Base-by-base conservation (phyloP, 2,113 vertebrate species). In the Eretmodus cyanostictus region DNA sequence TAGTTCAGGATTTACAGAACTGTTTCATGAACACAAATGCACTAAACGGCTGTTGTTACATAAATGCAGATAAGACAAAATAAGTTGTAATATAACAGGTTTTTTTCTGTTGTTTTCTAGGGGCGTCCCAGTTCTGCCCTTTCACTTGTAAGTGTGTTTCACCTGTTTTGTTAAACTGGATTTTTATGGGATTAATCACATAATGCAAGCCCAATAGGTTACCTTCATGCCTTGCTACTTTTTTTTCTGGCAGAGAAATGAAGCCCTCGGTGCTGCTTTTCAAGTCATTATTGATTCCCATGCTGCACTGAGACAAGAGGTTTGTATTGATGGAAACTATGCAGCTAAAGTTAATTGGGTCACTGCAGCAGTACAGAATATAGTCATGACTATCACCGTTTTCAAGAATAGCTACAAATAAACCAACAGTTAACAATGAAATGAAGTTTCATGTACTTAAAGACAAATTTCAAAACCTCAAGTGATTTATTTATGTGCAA, bases 201-300 rank as follows among this genome's bases (percentile, higher is more conserved):
- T 9, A 16, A 29, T 24, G 29, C 29, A 63, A 81, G 51, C 2
- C 12, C 1, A 34, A n/a, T 8, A 40, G 5, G 29, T 55, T 79
- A 36, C 73, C 45, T 19, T 14, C 19, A 57, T 45, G 31, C 24
- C 19, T 63, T 34, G 8, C 36, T 63, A n/a, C 92, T 29, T 38
- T 66, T 66, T 29, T 89, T 42, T 51, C 42, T 80, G 54, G 31
- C 85, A 97, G 96, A 94, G 91, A 87, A 95, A 94, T 22, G 97
- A 98, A 7, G 94, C 96, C 89, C 96, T 98, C 78, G 96, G 96
- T 34, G 90, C 95, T 86, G 93, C 97, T 91, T 97, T 98, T 94
- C 97, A 95, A 93, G 95, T 97, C 0, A 94, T 97, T 80, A 92
- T 97, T 1, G 96, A 98, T 92, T 96, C 97, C 1, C 96, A 93